Percentiles rank a stretch among this genome's conserved stretches.
Conservation (phyloP, 2,113 vertebrate genomes). For the Solea senegalensis region DNA sequence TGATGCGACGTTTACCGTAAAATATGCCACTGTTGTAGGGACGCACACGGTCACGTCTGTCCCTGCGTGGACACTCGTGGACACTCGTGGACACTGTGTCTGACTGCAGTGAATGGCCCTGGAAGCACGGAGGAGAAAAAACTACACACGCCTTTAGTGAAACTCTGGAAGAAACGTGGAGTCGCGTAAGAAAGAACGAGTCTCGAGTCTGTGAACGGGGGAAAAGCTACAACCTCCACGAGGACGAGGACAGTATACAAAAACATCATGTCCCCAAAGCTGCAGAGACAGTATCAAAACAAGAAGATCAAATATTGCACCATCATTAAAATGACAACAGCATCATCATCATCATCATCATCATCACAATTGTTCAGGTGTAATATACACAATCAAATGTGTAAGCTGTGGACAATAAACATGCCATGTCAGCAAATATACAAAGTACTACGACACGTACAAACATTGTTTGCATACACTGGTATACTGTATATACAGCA, state of each 20-base stretch:
- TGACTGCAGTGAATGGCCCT: constrained; percentile 52
- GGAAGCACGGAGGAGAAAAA: constrained; percentile 81
- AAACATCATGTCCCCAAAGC: constrained; percentile 31
- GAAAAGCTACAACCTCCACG: constrained; percentile 47
- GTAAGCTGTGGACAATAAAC: constrained; percentile 70
- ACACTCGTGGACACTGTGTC: constrained; percentile 3
- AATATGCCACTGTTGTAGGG: constrained; percentile 35
- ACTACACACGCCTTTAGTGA: constrained; percentile 53
- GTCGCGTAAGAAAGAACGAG: constrained; percentile 48
- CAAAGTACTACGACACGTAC: constrained; percentile 71
- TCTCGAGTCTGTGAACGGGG: constrained; percentile 32
- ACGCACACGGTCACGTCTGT: constrained; percentile 66
- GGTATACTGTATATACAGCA: constrained; percentile 73
- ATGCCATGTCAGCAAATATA: constrained; percentile 73
- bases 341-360: constrained; percentile 54
- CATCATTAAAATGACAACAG: constrained; percentile 79
- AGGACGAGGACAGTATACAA: constrained; percentile 48
- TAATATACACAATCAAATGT: constrained; percentile 76
- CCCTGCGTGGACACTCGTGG: constrained; percentile 29
- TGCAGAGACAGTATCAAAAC: constrained; percentile 78
- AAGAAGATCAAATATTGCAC: constrained; percentile 84
- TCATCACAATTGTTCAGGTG: constrained; percentile 74
- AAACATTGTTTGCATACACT: constrained; percentile 76
- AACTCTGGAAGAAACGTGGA: constrained; percentile 78
- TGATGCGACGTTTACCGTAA: constrained; percentile 22